Conservation (phyloP, 2,888 invertebrate genomes). For the Drosophila sordidapex region DNA sequence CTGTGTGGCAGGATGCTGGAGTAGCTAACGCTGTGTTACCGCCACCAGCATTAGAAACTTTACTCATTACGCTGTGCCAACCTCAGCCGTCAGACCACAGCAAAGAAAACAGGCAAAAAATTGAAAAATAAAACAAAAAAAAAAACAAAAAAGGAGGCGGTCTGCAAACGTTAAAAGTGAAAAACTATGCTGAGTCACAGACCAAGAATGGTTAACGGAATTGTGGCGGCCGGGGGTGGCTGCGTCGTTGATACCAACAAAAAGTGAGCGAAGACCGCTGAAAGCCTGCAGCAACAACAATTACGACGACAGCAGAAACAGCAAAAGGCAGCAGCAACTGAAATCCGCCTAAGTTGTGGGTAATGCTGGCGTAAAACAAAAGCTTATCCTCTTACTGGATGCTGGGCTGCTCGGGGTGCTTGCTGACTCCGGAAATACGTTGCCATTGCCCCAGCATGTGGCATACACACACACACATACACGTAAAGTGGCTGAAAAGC, state of each 20-base stretch:
- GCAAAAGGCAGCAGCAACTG: conserved; percentile 41
- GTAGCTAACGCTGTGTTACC: conserved; percentile 66
- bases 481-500: conserved; percentile 30
- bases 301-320: conserved; percentile 7
- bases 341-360: conserved; percentile 80
- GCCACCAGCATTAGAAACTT: conserved; percentile 80
- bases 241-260: conserved; percentile 32
- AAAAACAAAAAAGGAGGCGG: conserved; percentile 1
- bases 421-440: conserved; percentile 74
- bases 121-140: conserved; percentile 17
- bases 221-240: neutral
- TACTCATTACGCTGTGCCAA: conserved; percentile 77
- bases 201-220: conserved; percentile 39
- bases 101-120: conserved; percentile 48
- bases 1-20: conserved; percentile 18
- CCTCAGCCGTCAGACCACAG: conserved; percentile 73
- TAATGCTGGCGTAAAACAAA: conserved; percentile 81
- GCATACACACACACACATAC: conserved; percentile 25
- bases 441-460: conserved; percentile 76
- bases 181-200: conserved; percentile 77
- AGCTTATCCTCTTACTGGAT: conserved; percentile 76
- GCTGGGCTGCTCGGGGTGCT: conserved; percentile 17
- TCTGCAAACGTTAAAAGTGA: conserved; percentile 68
- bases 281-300: conserved; percentile 52
- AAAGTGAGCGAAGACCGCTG: conserved; percentile 70